A percentile compares a stretch with the other conserved stretches of the same genome.
Conservation (phyloP, 2,113 vertebrate species). For the Harpagus bidentatus region DNA sequence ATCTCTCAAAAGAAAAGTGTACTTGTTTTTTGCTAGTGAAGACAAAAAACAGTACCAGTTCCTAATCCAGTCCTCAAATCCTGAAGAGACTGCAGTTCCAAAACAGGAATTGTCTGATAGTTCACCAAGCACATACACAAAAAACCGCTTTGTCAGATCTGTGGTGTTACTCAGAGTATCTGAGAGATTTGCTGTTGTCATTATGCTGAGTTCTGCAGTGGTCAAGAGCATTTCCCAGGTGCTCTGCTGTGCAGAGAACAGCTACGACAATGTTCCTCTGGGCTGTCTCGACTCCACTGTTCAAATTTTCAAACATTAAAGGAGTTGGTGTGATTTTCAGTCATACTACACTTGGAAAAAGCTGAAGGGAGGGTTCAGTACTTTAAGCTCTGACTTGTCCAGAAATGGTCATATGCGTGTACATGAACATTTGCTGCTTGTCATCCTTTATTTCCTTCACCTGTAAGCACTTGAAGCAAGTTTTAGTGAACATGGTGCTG, state of each 20-base stretch:
- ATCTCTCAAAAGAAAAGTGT: background rate
- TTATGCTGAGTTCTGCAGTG: background rate
- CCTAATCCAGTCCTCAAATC: background rate
- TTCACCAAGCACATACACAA: background rate
- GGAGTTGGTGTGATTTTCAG: background rate
- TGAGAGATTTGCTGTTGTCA: background rate
- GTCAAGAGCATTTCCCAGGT: background rate
- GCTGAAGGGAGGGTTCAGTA: background rate
- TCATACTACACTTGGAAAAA: background rate
- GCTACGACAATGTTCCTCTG: background rate
- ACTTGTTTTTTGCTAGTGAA: background rate
- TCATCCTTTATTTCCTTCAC: background rate
- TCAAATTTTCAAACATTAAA: background rate
- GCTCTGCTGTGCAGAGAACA: background rate
- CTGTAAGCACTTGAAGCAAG: background rate
- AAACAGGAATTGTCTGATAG: background rate
- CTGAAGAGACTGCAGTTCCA: background rate
- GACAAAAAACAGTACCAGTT: background rate
- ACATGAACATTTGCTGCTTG: background rate
- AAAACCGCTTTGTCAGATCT: background rate
- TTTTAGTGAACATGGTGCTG: background rate
- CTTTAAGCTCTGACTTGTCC: background rate
- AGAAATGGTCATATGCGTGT: rapidly evolving
- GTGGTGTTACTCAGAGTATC: background rate
- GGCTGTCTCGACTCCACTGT: background rate